Base-by-base conservation (phyloP, 2,113 vertebrate genomes). In the Echinops telfairi region DNA sequence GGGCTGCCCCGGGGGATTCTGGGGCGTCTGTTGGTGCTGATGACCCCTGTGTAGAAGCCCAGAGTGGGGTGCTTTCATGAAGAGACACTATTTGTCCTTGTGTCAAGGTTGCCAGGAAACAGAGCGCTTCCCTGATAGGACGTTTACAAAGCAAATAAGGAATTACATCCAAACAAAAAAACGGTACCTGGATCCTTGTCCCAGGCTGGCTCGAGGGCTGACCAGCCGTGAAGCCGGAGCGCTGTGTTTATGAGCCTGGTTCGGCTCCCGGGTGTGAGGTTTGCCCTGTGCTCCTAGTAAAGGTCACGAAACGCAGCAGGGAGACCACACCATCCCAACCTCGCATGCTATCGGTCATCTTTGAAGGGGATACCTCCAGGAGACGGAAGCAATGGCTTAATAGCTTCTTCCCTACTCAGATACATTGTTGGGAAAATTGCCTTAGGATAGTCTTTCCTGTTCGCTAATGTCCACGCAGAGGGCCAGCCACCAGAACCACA, bases 31-130 rank as follows among this genome's bases (percentile, higher is more conserved):
- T n/a, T 85, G 77, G 12, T 31, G 40, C 23, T 17, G 36, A 16
- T 31, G 62, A 57, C 33, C 4, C 64, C 36, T 62, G 27, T 78
- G 80, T 57, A 86, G 73, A 83, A 80, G 79, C 71, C 27, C 64
- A 57, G 58, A 70, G 33, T 47, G 71, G 58, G 6, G 81, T 62
- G 31, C 83, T 29, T 68, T 84, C 31, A 71, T 70, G 40, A 86
- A 31, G 53, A 86, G 83, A 73, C 12, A 53, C 14, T 70, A 78
- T 73, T 64, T 84, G 40, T 80, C 70, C 31, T 57, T 40, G 38
- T 89, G 36, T 94, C 38, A 40, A 15, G 12, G 83, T 85, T 91
- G 91, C 83, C 43, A 95, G 81, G 62, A 93, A 86, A 76, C 70
- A 89, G 43, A 94, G 57, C 40, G 60, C 33, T 83, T 89, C 22